These are phyloP conservation scores for Phorcus lineatus DNA, from an alignment of 2,888 invertebrate genomes.

Conservation along the genomic window DNA sequence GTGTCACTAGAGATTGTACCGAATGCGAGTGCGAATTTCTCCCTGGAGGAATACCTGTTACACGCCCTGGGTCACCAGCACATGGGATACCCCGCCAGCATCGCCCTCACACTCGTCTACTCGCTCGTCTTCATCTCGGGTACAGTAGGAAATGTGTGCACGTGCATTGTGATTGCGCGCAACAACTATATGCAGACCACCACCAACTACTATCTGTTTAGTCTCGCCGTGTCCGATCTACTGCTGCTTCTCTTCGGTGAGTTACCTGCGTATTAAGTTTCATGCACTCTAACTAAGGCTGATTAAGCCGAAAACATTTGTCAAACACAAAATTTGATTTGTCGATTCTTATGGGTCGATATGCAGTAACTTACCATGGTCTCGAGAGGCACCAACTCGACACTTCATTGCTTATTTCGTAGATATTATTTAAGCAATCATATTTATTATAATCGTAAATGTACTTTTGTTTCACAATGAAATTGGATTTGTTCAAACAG, in stretches of 20 bases:
- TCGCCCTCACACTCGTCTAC: slow-evolving; percentile 41
- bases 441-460: too few species aligned
- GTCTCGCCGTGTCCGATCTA: slow-evolving; percentile 89
- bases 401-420: too few species aligned
- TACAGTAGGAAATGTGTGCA: slow-evolving; percentile 52
- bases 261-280: slow-evolving; percentile 26
- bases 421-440: too few species aligned
- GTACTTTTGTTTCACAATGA: too few species aligned
- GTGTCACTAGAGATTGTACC: too few species aligned
- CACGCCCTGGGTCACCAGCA: slow-evolving; percentile 33
- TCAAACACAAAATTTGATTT: too few species aligned
- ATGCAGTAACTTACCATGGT: too few species aligned
- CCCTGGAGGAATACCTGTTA: slow-evolving; percentile 31
- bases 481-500: too few species aligned
- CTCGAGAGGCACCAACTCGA: too few species aligned
- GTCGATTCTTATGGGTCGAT: too few species aligned
- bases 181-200: slow-evolving; percentile 87
- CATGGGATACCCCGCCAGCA: slow-evolving; percentile 33
- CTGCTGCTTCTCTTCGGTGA: slow-evolving; percentile 84
- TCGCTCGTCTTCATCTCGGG: slow-evolving; percentile 49
- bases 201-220: slow-evolving; percentile 93
- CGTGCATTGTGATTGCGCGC: slow-evolving; percentile 53
- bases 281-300: too few species aligned
- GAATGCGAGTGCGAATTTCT: neutral
- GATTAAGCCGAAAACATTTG: too few species aligned